phyloP scores from a whole-genome alignment of 2,113 vertebrate genomes.

The Phylloscopus whistleri region DNA sequence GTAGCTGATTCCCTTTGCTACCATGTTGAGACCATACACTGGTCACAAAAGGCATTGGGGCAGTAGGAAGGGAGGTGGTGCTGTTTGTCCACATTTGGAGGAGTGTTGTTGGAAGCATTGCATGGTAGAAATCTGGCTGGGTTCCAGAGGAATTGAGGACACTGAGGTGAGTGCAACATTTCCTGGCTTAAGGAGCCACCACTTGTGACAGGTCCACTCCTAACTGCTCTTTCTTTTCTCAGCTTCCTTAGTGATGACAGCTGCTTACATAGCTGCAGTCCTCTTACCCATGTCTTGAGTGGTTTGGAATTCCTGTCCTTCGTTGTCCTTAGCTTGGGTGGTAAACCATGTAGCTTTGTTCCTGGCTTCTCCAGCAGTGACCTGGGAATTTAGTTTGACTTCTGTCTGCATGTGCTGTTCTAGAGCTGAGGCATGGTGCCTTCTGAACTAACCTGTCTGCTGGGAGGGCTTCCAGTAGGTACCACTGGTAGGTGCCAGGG shows the following conservation, averaged over 20 bases:
- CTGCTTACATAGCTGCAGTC: neutral
- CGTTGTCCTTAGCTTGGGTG: accelerated
- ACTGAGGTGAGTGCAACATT: neutral
- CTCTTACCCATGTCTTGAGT: neutral
- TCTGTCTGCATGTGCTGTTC: neutral
- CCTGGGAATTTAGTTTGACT: neutral
- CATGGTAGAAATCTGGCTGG: neutral
- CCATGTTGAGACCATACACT: accelerated
- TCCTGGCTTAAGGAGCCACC: neutral
- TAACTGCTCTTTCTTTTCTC: neutral
- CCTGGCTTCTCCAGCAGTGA: neutral
- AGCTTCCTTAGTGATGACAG: neutral
- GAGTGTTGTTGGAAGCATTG: neutral
- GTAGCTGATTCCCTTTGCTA: neutral
- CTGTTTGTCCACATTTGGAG: neutral
- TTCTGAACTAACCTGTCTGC: neutral
- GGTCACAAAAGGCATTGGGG: neutral
- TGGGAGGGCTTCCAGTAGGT: neutral
- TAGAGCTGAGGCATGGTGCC: neutral
- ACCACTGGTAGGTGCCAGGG: neutral
- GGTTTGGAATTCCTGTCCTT: neutral
- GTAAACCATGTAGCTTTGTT: neutral
- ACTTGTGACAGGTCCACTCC: neutral
- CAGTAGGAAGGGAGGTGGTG: neutral
- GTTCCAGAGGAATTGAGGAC: neutral